phyloP scores from a whole-genome alignment of 2,888 invertebrate species.

The Hemistola chrysoprasaria region DNA sequence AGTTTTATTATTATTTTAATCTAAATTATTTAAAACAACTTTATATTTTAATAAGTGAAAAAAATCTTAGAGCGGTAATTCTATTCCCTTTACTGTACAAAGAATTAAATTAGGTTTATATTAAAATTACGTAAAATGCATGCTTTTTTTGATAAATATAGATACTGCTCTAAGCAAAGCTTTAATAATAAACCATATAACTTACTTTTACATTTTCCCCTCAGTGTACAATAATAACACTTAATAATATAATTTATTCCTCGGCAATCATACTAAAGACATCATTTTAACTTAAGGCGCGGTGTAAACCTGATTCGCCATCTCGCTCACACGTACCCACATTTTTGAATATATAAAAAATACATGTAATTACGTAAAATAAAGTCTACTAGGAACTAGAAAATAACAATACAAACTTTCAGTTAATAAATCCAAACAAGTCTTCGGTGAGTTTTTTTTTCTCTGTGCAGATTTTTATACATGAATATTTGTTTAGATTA shows the following conservation, averaged over 20 bases:
- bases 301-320: too few species aligned
- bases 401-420: too few species aligned
- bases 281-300: too few species aligned
- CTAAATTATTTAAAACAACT: conserved; percentile 29
- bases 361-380: too few species aligned
- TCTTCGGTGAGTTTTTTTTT: too few species aligned
- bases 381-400: too few species aligned
- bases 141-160: conserved; percentile 45
- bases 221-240: conserved; percentile 77
- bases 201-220: conserved; percentile 74
- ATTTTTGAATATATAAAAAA: too few species aligned
- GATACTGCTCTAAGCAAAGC: conserved; percentile 78
- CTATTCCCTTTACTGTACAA: conserved; percentile 79
- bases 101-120: conserved; percentile 27
- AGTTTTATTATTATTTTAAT: conserved; percentile 32
- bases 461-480: too few species aligned
- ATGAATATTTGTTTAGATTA: too few species aligned
- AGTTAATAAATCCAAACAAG: too few species aligned
- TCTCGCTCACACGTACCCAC: too few species aligned
- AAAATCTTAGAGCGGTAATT: conserved; percentile 73
- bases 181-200: conserved; percentile 54
- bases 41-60: conserved; percentile 15
- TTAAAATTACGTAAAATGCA: conserved; percentile 67
- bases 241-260: conserved; percentile 2
- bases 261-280: too few species aligned